Conservation (phyloP, 2,888 invertebrate genomes). For the Pandemis heparana region DNA sequence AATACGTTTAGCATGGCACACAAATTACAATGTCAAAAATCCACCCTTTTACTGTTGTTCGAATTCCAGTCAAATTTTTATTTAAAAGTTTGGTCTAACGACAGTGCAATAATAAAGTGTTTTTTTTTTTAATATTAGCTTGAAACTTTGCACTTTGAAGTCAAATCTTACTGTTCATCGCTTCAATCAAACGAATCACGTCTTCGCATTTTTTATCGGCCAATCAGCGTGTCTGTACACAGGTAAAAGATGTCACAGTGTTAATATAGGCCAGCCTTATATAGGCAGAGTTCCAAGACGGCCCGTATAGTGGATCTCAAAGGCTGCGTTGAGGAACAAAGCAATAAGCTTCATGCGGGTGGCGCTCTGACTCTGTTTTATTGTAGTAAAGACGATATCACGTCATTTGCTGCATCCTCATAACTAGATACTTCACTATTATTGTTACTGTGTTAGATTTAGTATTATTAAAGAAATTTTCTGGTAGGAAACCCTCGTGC, state of each 20-base stretch:
- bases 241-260: background rate
- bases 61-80: no score
- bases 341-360: conserved; percentile 24
- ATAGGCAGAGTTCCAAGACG: background rate
- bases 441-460: no score
- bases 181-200: background rate
- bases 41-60: no score
- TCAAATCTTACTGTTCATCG: background rate
- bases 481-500: no score
- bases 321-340: conserved; percentile 18
- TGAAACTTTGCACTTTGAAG: no score
- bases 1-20: no score
- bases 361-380: background rate
- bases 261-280: background rate
- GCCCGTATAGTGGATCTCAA: conserved; percentile 18
- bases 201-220: background rate
- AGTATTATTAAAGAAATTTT: no score
- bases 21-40: no score
- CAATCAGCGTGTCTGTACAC: background rate
- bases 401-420: background rate
- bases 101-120: no score
- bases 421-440: background rate
- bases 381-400: conserved; percentile 10
- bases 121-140: no score
- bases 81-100: no score